Evolutionary conservation across 2,113 vertebrate species (phyloP), one percentile per base, ranked within the genome.

Genomic region (Scophthalmus maximus): DNA sequence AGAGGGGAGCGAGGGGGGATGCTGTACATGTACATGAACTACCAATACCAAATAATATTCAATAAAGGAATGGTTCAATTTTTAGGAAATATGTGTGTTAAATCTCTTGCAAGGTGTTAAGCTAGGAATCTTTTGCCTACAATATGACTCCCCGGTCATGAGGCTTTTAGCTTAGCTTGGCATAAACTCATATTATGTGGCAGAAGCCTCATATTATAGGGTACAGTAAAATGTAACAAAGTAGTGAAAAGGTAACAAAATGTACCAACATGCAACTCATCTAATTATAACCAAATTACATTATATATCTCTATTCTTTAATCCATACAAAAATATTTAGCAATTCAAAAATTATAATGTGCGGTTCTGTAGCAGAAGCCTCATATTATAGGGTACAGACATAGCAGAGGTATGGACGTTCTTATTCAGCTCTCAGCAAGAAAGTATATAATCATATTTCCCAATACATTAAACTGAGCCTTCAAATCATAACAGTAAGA

Each of bases 11-110:
- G n/a, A n/a, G n/a, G 49, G 49, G 38, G 44, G 60, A 32, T 20
- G 53, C 55, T 27, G 23, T 65, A 46, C 36, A 61, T 64, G 59
- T 52, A 40, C 30, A 55, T 20, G 26, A 63, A 66, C 26, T 34
- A 65, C 62, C 57, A 62, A 72, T 38, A 8, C 53, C n/a, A 53
- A 75, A 51, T 61, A 60, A 11, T 30, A 46, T 34, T 57, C 38
- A 25, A 40, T 22, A 6, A 51, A 81, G 58, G 53, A 65, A 27
- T 23, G n/a, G 23, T 44, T 42, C 20, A 12, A 52, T 18, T 66
- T 69, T 72, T 55, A 20, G 23, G 20, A 62, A 79, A 53, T 23
- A 2, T 5, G 15, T 4, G 22, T 46, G 14, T 7, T n/a, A 8
- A 42, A 8, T 12, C 25, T 66, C 14, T 38, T 58, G 47, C 30